Evolutionary conservation across 64 coral and sea anemone species (phyloP).

Genomic region (Pocillopora damicornis): DNA sequence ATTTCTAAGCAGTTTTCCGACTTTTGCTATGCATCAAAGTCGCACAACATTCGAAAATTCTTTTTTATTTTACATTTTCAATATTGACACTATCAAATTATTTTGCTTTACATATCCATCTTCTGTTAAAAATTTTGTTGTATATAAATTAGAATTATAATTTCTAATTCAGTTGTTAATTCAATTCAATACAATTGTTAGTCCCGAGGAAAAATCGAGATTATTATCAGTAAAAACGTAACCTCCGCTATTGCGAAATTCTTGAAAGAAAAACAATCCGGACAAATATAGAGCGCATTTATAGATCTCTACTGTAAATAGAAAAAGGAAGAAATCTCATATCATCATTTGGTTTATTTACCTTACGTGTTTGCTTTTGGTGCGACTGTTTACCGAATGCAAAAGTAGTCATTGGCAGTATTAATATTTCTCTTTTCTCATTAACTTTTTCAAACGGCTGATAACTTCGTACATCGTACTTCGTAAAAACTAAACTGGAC

Average conservation of each 20-base stretch:
- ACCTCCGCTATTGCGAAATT: neutral
- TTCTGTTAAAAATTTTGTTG: too few relatives aligned
- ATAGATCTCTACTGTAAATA: neutral
- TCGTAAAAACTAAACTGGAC: too few relatives aligned
- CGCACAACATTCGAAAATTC: too few relatives aligned
- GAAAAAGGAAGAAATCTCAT: neutral
- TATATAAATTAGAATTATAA: too few relatives aligned
- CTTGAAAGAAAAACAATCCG: neutral
- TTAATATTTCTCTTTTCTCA: neutral
- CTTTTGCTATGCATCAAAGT: too few relatives aligned
- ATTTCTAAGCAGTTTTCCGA: too few relatives aligned
- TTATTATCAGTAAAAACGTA: neutral
- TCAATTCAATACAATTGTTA: too few relatives aligned
- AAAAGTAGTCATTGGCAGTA: neutral
- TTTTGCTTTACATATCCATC: too few relatives aligned
- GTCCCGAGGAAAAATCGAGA: too few relatives aligned
- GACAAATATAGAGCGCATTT: neutral
- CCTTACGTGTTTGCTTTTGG: neutral
- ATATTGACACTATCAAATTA: too few relatives aligned
- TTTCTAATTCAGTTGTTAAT: too few relatives aligned
- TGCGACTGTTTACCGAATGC: neutral
- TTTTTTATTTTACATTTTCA: too few relatives aligned
- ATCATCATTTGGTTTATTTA: constrained; percentile 10
- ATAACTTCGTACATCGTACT: neutral
- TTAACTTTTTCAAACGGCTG: neutral